Evolutionary conservation across 2,113 vertebrate genomes (phyloP).

Genomic region (Urocynchramus pylzowi): DNA sequence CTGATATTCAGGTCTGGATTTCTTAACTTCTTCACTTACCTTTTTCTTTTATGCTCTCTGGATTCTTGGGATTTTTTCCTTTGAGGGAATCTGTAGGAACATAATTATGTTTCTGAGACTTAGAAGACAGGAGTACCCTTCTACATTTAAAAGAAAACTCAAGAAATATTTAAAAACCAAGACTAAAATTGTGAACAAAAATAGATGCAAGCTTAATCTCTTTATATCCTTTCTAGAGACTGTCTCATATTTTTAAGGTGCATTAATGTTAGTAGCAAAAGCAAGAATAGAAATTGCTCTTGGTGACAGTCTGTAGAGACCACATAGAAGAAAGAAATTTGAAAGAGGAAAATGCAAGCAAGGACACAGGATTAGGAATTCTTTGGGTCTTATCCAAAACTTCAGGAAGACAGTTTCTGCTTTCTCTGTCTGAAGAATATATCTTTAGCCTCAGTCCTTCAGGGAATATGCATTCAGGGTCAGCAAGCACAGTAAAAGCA

Average conservation of each 20-base stretch:
- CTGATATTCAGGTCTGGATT: not conserved
- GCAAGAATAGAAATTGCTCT: not conserved
- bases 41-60: constrained; percentile 57
- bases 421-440: not conserved
- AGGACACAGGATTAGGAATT: not conserved
- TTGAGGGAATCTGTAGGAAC: constrained; percentile 61
- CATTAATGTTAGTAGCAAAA: not conserved
- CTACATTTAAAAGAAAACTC: not conserved
- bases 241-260: not conserved
- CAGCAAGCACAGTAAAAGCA: not conserved
- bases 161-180: not conserved
- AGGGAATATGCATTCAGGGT: not conserved
- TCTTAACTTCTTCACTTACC: constrained; percentile 44
- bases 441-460: not conserved
- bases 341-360: not conserved
- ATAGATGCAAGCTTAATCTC: not conserved
- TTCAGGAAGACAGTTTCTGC: not conserved
- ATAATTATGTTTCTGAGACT: not conserved
- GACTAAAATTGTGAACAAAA: not conserved
- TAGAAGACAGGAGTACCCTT: not conserved
- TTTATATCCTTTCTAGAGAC: not conserved
- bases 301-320: not conserved
- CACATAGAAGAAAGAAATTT: not conserved
- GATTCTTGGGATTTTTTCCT: constrained; percentile 62
- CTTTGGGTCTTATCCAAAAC: not conserved